Evolutionary conservation across 1,140 invertebrate genomes (phyloP).

Genomic region (Drosophila gunungcola): DNA sequence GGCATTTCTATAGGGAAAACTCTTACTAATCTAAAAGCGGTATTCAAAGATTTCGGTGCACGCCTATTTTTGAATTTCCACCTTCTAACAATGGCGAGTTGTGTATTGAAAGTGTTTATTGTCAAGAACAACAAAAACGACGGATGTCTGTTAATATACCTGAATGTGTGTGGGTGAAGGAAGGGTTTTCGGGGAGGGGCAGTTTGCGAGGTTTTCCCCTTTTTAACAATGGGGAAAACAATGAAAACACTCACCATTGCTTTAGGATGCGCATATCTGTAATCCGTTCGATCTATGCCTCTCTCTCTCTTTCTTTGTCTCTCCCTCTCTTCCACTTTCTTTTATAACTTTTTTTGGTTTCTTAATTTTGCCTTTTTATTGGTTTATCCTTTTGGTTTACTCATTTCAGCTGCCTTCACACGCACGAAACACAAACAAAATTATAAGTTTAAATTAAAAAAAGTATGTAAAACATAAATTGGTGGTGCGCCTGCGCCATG

Average conservation of each 20-base stretch:
- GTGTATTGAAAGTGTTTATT: conserved; percentile 26
- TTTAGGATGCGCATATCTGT: conserved; percentile 72
- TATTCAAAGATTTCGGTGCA: background rate
- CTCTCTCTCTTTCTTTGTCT: background rate
- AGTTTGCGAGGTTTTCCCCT: conserved; percentile 3
- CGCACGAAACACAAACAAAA: conserved; percentile 19
- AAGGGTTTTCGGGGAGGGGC: background rate
- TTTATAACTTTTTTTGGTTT: conserved; percentile 16
- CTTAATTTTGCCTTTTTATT: conserved; percentile 13
- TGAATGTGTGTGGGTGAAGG: conserved; percentile 2
- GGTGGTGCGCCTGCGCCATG: conserved; percentile 18
- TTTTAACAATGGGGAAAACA: conserved; percentile 11
- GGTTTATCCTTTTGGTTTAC: conserved; percentile 29
- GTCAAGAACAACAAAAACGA: conserved; percentile 30
- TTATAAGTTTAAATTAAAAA: conserved; percentile 39
- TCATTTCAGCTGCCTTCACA: conserved; percentile 17
- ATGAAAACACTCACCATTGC: conserved; percentile 68
- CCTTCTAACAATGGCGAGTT: conserved; percentile 10
- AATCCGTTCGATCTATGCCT: conserved; percentile 23
- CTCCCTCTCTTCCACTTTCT: conserved; percentile 1
- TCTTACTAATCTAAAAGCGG: background rate
- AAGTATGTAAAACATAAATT: conserved; percentile 12
- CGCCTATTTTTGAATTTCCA: background rate
- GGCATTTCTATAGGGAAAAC: too few relatives aligned
- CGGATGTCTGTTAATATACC: conserved; percentile 4